These are phyloP conservation scores for Camponotus fellah DNA, from an alignment of 2,888 invertebrate species.

Conservation along the genomic window DNA sequence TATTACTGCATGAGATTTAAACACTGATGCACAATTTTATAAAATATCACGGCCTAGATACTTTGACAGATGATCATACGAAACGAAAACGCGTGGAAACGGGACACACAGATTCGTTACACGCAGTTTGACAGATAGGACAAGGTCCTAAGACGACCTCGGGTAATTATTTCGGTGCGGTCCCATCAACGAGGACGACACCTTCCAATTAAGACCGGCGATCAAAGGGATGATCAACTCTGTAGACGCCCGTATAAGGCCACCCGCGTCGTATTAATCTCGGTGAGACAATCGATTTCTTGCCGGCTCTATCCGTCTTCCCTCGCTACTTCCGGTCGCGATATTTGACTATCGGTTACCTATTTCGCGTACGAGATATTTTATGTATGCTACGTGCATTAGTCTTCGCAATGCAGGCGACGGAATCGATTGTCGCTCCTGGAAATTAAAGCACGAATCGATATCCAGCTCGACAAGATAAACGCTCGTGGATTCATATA, in stretches of 20 bases:
- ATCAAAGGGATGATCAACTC: constrained; percentile 71
- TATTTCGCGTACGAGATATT: constrained; percentile 32
- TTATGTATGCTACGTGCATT: constrained; percentile 24
- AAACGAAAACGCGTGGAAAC: background rate
- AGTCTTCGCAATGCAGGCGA: constrained; percentile 6
- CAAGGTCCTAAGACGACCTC: constrained; percentile 61
- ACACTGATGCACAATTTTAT: background rate
- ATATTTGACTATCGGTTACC: constrained; percentile 42
- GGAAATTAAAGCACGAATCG: constrained; percentile 19
- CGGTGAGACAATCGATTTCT: constrained; percentile 66
- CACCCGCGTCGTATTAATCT: constrained; percentile 67
- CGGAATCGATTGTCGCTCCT: constrained; percentile 29
- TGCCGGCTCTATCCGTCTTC: constrained; percentile 43
- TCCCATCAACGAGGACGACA: constrained; percentile 31
- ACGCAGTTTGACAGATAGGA: constrained; percentile 56
- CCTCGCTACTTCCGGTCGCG: constrained; percentile 32
- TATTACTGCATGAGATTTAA: no score
- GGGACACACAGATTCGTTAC: constrained; percentile 27
- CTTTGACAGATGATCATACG: background rate
- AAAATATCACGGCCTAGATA: background rate
- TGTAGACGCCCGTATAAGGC: constrained; percentile 48
- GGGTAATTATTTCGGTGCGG: constrained; percentile 70
- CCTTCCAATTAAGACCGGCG: constrained; percentile 71
- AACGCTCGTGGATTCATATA: background rate
- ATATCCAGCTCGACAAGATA: background rate